Conservation (phyloP, 2,888 invertebrate genomes). For the Vesta saturnalis region DNA sequence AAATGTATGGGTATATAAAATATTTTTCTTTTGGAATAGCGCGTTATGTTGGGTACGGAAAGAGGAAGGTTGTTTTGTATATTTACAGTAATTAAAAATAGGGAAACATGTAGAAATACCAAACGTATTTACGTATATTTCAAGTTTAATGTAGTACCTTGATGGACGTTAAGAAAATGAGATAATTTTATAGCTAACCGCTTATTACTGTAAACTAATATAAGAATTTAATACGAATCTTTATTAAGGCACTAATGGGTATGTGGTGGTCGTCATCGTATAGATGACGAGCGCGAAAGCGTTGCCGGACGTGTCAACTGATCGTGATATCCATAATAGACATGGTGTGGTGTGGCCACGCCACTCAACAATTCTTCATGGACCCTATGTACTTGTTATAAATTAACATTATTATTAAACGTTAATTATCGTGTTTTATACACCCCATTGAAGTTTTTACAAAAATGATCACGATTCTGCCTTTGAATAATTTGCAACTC, state of each 20-base stretch:
- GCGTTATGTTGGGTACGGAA: no score
- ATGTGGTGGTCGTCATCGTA: conserved; percentile 25
- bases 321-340: conserved; percentile 41
- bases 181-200: conserved; percentile 37
- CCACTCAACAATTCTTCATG: conserved; percentile 40
- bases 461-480: not conserved
- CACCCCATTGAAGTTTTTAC: conserved; percentile 3
- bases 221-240: conserved; percentile 38
- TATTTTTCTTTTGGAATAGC: no score
- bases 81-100: no score
- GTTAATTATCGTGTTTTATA: conserved; percentile 19
- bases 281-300: conserved; percentile 29
- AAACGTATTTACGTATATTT: no score
- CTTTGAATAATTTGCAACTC: no score
- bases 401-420: conserved; percentile 25
- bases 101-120: no score
- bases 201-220: conserved; percentile 44
- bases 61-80: no score
- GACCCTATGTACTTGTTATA: conserved; percentile 25
- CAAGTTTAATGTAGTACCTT: no score
- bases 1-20: no score
- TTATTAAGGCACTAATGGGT: conserved; percentile 41
- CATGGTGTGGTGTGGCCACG: conserved; percentile 40
- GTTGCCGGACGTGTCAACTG: conserved; percentile 44
- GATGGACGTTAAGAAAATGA: conserved; percentile 34